Evolutionary conservation across 2,113 vertebrate genomes (phyloP).

Genomic region (Lamprotornis superbus): DNA sequence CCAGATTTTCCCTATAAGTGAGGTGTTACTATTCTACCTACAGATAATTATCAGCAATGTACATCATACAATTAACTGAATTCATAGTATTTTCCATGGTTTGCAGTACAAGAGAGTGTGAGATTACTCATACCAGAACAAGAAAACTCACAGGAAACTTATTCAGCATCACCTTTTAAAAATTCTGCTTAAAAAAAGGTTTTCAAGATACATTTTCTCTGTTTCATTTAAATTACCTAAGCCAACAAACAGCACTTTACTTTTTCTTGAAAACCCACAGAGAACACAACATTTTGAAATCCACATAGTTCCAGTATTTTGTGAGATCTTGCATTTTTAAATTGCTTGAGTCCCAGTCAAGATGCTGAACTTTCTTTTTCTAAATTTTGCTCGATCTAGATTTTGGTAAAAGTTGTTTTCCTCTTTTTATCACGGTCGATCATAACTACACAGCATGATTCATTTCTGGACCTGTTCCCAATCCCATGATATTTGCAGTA

Average conservation of each 20-base stretch:
- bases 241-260: background rate
- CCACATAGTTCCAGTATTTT: background rate
- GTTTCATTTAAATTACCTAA: background rate
- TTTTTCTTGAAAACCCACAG: background rate
- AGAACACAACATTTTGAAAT: background rate
- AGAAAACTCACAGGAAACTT: background rate
- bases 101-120: fast-evolving
- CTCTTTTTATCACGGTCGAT: background rate
- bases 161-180: background rate
- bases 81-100: background rate
- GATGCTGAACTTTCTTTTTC: background rate
- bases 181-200: background rate
- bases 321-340: background rate
- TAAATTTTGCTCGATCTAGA: background rate
- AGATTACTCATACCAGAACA: background rate
- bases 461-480: background rate
- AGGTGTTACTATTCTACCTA: background rate
- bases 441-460: background rate
- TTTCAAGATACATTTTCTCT: background rate
- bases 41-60: background rate
- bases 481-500: background rate
- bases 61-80: background rate
- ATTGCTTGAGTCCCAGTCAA: background rate
- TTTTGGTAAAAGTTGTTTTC: background rate
- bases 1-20: background rate